Base-by-base conservation (phyloP, 92 coral and sea anemone species). In the Siderastrea siderea region DNA sequence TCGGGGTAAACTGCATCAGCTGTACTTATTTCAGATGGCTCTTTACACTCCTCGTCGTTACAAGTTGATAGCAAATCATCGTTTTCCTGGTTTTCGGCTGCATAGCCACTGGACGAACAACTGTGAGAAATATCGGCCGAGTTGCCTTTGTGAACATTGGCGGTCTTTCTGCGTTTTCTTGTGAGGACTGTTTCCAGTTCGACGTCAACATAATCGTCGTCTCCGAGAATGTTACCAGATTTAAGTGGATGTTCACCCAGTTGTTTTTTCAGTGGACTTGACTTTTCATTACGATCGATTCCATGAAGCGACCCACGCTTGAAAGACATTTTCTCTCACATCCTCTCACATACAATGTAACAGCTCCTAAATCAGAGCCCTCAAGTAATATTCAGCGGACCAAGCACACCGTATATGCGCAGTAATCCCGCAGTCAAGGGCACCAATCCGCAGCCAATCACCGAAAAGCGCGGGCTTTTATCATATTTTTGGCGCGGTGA, bases 141-240 rank as follows among this genome's bases (percentile, higher is more conserved):
- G 0, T 67, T 46, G 4, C 52, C 48, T 47, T 46, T 14, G 46
- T 80, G 16, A 19, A 3, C 47, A 13, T n/a, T 47, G 47, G 7
- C 3, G 14, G 85, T 80, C 85, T 67, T 80, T 64, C 47, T 51
- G 7, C 53, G 57, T 49, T 80, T 67, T 45, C 47, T 3, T 67
- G 46, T 44, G 47, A 1, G 46, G 47, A 19, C 71, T 67, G 47
- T 67, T 80, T 80, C 74, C 61, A 47, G 66, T 61, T 47, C 75
- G 6, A 80, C 16, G 47, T 80, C 85, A 13, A 80, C 75, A 26
- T 80, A 80, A 80, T 80, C 38, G 49, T 67, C 63, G 47, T 80
- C 85, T 80, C 60, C 63, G 10, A 80, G 17, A 16, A 80, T 80
- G 47, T 48, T 80, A 5, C 75, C 48, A 38, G 7, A 60, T 5